Conservation (phyloP, 1,140 invertebrate species). For the Gryllus bimaculatus region DNA sequence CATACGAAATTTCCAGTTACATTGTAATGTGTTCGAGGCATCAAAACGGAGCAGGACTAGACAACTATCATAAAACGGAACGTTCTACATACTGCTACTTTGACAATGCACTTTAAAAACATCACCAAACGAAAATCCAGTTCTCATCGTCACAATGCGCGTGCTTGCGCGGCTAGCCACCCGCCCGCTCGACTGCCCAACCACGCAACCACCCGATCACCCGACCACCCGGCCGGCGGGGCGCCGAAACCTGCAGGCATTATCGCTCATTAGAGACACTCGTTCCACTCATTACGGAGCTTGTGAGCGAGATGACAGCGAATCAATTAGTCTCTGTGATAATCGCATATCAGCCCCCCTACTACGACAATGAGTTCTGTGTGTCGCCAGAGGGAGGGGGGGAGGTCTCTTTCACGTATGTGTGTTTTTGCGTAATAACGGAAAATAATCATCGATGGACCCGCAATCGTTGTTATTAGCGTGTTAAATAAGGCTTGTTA, state of each 20-base stretch:
- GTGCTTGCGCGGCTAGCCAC: too few species aligned
- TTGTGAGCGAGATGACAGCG: neutral
- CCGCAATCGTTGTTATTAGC: constrained; percentile 1
- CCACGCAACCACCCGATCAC: neutral
- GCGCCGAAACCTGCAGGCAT: neutral
- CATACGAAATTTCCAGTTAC: too few species aligned
- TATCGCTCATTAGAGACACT: neutral
- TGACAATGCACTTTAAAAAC: too few species aligned
- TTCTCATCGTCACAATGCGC: too few species aligned
- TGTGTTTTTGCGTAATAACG: neutral
- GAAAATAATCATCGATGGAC: neutral
- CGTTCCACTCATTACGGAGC: neutral
- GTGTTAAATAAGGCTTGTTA: constrained; percentile 1
- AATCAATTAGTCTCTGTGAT: constrained; percentile 5
- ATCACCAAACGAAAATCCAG: too few species aligned
- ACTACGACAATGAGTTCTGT: too few species aligned
- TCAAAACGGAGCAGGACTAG: too few species aligned
- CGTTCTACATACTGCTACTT: too few species aligned
- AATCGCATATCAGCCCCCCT: neutral
- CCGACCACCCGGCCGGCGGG: neutral
- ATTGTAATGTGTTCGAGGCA: too few species aligned
- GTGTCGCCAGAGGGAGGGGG: too few species aligned
- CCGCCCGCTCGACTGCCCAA: neutral
- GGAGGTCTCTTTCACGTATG: neutral
- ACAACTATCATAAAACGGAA: too few species aligned